Conservation (phyloP, 2,888 invertebrate genomes). For the Xylota segnis region DNA sequence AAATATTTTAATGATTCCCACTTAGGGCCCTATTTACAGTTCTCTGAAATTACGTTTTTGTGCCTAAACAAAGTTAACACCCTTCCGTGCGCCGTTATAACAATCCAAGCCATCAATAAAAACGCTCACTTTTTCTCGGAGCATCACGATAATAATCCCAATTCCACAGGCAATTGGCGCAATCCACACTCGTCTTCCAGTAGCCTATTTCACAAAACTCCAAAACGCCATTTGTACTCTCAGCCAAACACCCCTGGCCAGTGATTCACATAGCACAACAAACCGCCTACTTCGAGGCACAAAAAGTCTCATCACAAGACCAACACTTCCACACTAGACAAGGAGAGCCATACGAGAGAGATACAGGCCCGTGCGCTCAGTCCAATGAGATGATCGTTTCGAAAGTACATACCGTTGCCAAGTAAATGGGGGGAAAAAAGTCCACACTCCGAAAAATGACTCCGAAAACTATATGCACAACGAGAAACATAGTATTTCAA, state of each 20-base stretch:
- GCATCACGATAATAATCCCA: slow-evolving; percentile 4
- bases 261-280: slow-evolving; percentile 57
- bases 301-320: slow-evolving; percentile 30
- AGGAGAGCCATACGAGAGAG: slow-evolving; percentile 63
- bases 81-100: not conserved
- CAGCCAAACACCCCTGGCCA: slow-evolving; percentile 64
- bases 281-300: slow-evolving; percentile 49
- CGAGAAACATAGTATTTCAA: slow-evolving; percentile 31
- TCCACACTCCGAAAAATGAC: slow-evolving; percentile 74
- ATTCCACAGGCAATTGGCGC: slow-evolving; percentile 39
- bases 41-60: too few species aligned
- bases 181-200: slow-evolving; percentile 7
- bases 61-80: not conserved
- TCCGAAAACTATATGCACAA: slow-evolving; percentile 54
- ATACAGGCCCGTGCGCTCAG: slow-evolving; percentile 18
- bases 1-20: too few species aligned
- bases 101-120: not conserved
- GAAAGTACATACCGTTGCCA: slow-evolving; percentile 36
- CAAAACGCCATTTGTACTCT: slow-evolving; percentile 74
- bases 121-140: not conserved
- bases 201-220: slow-evolving; percentile 40
- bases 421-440: slow-evolving; percentile 43
- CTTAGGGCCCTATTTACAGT: too few species aligned
- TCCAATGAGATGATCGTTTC: slow-evolving; percentile 64
- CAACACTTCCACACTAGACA: slow-evolving; percentile 36